Base-by-base conservation (phyloP, 2,797 vertebrate genomes). In the Sandelia bainsii region DNA sequence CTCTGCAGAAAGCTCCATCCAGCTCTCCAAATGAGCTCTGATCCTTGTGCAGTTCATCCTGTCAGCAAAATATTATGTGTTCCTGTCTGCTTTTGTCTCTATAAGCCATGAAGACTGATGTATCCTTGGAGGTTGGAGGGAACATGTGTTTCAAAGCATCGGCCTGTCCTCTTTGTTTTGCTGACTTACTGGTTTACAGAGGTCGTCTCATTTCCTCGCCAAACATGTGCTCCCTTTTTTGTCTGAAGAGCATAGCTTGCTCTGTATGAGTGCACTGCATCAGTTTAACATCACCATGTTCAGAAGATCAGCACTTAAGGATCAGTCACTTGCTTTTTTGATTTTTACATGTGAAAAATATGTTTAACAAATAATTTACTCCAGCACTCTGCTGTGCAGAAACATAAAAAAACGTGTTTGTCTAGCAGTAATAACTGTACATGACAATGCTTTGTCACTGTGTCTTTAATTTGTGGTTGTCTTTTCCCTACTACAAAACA, bases 71-170 rank as follows among this genome's bases (percentile, higher is more conserved):
- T 5, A 8, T 32, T 66, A 70, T 67, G 50, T 67, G 65, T 75
- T 72, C 80, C 56, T 34, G 46, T 83, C 69, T 61, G 71, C 20
- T 44, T 64, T n/a, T 11, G 14, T 60, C 54, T 75, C 56, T 68
- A 32, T 50, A 23, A 64, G 27, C 69, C 49, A 17, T 1, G 10
- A 61, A n/a, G 57, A 57, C 56, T 70, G 77, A 78, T 56, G 56
- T 58, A 62, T 75, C 44, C 53, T 79, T 57, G 67, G 68, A 69
- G 58, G 32, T 54, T 14, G 3, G 46, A 40, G 14, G 27, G 42
- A 79, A 82, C 73, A 77, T 62, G 53, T 82, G 67, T 85, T 85
- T 82, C 58, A 63, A 54, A 72, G 67, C 52, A 12, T 8, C 29
- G 4, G 4, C 51, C 62, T 12, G 25, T 68, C 70, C 48, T 65